A percentile compares a stretch with the other conserved stretches of the same genome.
Evolutionary conservation across 1,140 invertebrate genomes (phyloP).

Genomic region (Camponotus pennsylvanicus): DNA sequence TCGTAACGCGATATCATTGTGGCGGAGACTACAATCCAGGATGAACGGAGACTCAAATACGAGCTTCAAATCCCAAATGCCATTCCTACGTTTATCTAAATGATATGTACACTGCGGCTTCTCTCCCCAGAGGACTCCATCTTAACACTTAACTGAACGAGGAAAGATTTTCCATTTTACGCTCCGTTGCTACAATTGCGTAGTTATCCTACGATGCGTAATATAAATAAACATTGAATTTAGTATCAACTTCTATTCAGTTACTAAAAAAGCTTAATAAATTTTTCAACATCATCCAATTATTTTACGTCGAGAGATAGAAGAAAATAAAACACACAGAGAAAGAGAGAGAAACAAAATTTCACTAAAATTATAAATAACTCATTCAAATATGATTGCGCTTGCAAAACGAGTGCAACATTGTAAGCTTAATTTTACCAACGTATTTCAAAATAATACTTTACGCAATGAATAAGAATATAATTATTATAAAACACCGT

Average conservation of each 20-base stretch:
- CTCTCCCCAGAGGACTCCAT: conserved; percentile 11
- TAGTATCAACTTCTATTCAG: background rate
- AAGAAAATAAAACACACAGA: background rate
- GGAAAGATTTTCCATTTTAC: conserved; percentile 33
- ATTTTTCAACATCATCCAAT: background rate
- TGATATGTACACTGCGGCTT: conserved; percentile 59
- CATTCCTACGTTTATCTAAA: conserved; percentile 52
- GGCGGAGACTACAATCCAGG: background rate
- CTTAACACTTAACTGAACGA: conserved; percentile 50
- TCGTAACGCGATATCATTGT: background rate
- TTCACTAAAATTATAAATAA: background rate
- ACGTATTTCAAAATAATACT: conserved; percentile 6
- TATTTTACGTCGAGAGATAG: background rate
- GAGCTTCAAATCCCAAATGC: conserved; percentile 55
- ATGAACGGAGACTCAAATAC: conserved; percentile 31
- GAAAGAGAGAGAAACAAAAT: background rate
- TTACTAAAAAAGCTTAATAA: background rate
- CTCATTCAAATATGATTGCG: background rate
- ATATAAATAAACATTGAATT: conserved; percentile 38
- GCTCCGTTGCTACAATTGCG: background rate
- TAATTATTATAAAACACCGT: background rate
- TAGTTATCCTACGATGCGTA: background rate
- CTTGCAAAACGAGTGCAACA: background rate
- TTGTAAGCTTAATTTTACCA: background rate
- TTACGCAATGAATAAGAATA: background rate